Evolutionary conservation across 2,888 invertebrate genomes (phyloP), one percentile per base, ranked within the genome.

Genomic region (Pinctada fucata): DNA sequence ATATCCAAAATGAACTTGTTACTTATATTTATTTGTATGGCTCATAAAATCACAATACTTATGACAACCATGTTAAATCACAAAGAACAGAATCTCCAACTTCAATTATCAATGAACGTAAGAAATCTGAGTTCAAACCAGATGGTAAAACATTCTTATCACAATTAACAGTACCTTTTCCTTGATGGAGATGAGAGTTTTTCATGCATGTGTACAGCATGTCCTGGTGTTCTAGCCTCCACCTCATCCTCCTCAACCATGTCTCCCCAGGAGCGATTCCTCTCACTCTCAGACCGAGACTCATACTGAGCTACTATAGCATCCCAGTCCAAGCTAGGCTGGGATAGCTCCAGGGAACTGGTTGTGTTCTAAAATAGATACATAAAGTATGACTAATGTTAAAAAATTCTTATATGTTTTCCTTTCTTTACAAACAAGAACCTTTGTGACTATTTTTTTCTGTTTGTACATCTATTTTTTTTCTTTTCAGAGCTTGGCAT

Each of bases 161-260:
- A n/a, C n/a, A n/a, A n/a, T n/a, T n/a, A n/a, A 31, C 31, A 31
- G 31, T 31, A 96, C 64, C 96, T 94, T 76, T 96, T 95, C n/a
- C 97, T 94, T 1, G 97, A 96, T 0, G 98, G 98, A 70, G 97
- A 97, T 0, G 97, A 97, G 0, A 99, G 93, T 91, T 98, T 99
- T 86, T 97, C 97, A 92, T 98, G 98, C 68, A 99, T 94, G 86
- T 98, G 97, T 80, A 97, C 95, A 0, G 97, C 97, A 75, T 98
- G 94, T 74, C 97, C 98, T 0, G 99, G 98, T 91, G 97, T 96
- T n/a, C 98, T 94, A 3, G 85, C 82, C 71, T 89, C 89, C 10
- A 87, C 86, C 71, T 91, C 91, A 45, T 88, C 87, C 50, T 91
- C 91, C 8, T 88, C 88, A 47, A 97, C 95, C 16, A 97, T 94